Evolutionary conservation across 2,113 vertebrate species (phyloP).

Genomic region (Rattus rattus): DNA sequence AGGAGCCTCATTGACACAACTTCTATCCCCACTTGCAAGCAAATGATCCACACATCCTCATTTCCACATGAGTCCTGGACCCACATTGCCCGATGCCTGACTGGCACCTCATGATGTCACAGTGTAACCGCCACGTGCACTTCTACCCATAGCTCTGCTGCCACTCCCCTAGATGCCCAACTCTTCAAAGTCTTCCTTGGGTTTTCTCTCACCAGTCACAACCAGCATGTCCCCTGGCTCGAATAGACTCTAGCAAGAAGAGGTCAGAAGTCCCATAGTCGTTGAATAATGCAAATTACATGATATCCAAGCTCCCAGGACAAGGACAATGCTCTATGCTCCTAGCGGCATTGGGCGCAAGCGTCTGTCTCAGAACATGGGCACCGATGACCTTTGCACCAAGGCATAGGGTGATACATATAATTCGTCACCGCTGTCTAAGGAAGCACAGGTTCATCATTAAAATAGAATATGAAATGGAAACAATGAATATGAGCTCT

Average conservation of each 20-base stretch:
- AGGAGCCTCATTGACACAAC: neutral
- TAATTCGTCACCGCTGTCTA: neutral
- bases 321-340: neutral
- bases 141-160: neutral
- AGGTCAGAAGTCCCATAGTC: neutral
- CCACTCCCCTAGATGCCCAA: neutral
- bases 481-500: neutral
- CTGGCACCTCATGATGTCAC: neutral
- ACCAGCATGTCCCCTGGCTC: neutral
- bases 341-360: neutral
- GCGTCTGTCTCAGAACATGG: neutral
- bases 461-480: conserved; percentile 27
- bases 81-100: neutral
- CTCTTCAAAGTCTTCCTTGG: neutral
- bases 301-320: neutral
- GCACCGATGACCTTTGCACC: neutral
- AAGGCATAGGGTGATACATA: neutral
- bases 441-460: conserved; percentile 27
- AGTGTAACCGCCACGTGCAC: neutral
- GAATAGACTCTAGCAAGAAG: neutral
- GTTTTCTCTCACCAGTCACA: neutral
- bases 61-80: neutral
- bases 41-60: neutral
- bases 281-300: neutral
- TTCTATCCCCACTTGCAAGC: neutral